phyloP scores from a whole-genome alignment of 2,888 invertebrate genomes.

The Acronicta leporina region DNA sequence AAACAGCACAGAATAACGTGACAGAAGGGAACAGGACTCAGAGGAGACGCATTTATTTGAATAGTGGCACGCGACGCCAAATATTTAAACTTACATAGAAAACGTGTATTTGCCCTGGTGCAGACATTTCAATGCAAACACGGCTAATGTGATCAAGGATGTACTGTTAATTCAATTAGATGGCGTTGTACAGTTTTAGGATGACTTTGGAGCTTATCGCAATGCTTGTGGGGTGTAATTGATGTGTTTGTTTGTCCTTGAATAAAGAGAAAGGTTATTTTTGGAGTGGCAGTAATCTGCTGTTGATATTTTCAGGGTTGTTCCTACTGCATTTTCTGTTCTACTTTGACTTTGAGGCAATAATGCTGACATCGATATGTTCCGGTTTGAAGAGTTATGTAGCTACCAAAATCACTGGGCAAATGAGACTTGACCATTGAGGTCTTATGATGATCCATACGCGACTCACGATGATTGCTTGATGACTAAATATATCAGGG shows the following conservation, averaged over 20 bases:
- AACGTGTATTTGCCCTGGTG: conserved; percentile 70
- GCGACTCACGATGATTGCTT: no score
- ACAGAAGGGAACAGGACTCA: conserved; percentile 60
- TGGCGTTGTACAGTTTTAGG: conserved; percentile 33
- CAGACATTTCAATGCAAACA: conserved; percentile 66
- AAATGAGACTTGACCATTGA: no score
- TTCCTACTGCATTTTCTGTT: no score
- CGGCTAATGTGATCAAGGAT: conserved; percentile 69
- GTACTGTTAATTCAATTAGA: conserved; percentile 58
- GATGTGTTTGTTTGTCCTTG: conserved; percentile 4
- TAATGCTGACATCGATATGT: no score
- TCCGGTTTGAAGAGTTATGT: no score
- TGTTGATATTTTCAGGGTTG: no score
- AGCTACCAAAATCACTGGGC: no score
- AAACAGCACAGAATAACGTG: conserved; percentile 63
- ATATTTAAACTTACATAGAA: conserved; percentile 80
- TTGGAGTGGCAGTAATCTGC: no score
- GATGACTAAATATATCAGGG: no score
- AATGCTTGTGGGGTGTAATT: conserved; percentile 8
- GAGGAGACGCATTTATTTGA: conserved; percentile 75
- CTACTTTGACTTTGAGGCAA: no score
- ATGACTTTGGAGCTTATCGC: conserved; percentile 16
- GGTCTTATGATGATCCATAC: no score
- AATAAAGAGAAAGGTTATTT: no score
- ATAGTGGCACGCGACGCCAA: conserved; percentile 75